Base-by-base conservation (phyloP, 2,888 invertebrate genomes). In the Saturnia japonica region DNA sequence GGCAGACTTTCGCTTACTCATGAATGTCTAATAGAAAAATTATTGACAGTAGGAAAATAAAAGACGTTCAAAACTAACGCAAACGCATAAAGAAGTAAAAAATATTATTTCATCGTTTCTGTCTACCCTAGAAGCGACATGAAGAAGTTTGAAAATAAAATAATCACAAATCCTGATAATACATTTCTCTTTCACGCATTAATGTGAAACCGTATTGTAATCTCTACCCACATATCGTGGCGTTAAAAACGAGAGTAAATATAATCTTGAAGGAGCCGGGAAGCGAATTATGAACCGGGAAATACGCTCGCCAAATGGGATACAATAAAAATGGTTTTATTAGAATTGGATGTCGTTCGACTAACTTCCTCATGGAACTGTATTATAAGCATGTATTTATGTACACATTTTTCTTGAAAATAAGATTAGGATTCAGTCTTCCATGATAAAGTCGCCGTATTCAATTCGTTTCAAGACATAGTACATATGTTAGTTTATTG, bases 321-420 rank as follows among this genome's bases (percentile, higher is more conserved):
- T 64, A 64, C 19, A 64, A 64, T 64, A 64, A 64, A 64, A 64
- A 60, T 60, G 25, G 25, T 28, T 60, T 60, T 60, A 60, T 60
- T 60, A 60, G 57, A 28, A 60, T 60, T 60, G 57, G 28, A 60
- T 60, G 25, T 54, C 54, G 54, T 60, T 28, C 57, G 25, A 60
- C 57, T 60, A 60, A 60, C 25, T 60, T 60, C 57, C 57, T 60
- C 28, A 6, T 28, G 57, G 12, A 14, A 28, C 57, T 25, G 12
- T 60, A 60, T 28, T 60, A 60, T 28, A 60, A 28, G 1, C 9
- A 14, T 14, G 12, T 60, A 60, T 60, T 25, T 54, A 22, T 54
- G 22, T 54, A 47, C 16, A 47, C 7, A 22, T 54, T 54, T 22
- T 22, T 54, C 22, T 54, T n/a, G n/a, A 1, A 22, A 54, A 22